These are phyloP conservation scores for Entomobrya proxima DNA, from an alignment of 2,888 invertebrate genomes.

Conservation along the genomic window DNA sequence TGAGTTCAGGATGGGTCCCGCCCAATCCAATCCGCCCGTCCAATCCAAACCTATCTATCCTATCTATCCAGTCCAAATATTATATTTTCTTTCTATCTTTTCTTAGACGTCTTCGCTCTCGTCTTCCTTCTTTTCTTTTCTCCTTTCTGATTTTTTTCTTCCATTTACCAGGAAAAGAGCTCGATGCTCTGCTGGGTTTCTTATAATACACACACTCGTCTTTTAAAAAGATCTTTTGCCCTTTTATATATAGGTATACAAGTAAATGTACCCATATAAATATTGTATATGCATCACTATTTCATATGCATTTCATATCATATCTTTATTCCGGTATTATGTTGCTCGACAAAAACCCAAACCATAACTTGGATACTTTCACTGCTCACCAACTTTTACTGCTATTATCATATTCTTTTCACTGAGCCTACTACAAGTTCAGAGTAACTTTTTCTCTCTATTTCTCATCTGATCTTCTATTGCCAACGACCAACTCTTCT, in stretches of 20 bases:
- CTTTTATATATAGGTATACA: constrained; percentile 28
- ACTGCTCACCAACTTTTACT: constrained; percentile 49
- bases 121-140: constrained; percentile 54
- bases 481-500: constrained; percentile 30
- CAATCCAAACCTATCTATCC: constrained; percentile 72
- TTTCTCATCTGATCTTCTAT: constrained; percentile 14
- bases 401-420: constrained; percentile 60
- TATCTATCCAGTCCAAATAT: constrained; percentile 65
- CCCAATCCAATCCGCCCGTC: constrained; percentile 72
- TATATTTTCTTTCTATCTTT: constrained; percentile 63
- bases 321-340: constrained; percentile 17
- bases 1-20: constrained; percentile 72
- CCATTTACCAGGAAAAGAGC: background rate
- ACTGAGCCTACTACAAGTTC: constrained; percentile 13
- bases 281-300: background rate
- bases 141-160: constrained; percentile 34
- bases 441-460: constrained; percentile 33
- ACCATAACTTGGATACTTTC: constrained; percentile 36
- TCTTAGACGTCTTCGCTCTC: constrained; percentile 59
- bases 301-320: constrained; percentile 36
- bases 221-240: constrained; percentile 22
- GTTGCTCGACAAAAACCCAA: constrained; percentile 9
- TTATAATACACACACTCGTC: constrained; percentile 14
- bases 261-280: background rate
- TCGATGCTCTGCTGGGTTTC: background rate